Conservation (phyloP, 2,888 invertebrate genomes). For the Luperina testacea region DNA sequence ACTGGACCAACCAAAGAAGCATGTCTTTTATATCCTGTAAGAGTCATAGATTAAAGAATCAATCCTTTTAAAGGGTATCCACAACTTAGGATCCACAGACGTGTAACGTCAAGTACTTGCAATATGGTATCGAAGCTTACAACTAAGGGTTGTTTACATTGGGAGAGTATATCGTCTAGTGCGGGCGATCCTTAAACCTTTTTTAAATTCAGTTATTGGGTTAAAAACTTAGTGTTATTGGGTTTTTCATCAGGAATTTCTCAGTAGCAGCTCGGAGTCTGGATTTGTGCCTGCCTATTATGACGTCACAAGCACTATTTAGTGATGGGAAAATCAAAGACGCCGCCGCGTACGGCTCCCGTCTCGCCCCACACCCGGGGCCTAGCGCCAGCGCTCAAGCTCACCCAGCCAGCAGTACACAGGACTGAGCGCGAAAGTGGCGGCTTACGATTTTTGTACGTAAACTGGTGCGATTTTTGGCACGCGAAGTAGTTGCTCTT, state of each 20-base stretch:
- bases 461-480: too few species aligned
- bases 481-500: too few species aligned
- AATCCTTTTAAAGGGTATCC: constrained; percentile 12
- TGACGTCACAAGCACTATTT: too few species aligned
- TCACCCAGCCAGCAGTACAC: too few species aligned
- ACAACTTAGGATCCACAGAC: constrained; percentile 17
- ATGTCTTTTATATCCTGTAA: not conserved
- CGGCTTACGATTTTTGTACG: too few species aligned
- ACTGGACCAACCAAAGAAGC: not conserved
- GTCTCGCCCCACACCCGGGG: too few species aligned
- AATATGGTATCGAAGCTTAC: constrained; percentile 37
- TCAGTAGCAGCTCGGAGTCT: not conserved
- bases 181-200: not conserved
- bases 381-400: too few species aligned
- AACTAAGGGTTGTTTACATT: constrained; percentile 15
- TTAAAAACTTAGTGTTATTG: not conserved
- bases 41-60: constrained; percentile 18
- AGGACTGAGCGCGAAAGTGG: too few species aligned
- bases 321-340: too few species aligned
- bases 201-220: too few species aligned
- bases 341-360: too few species aligned
- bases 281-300: not conserved
- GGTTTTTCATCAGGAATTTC: not conserved
- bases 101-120: constrained; percentile 22
- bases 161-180: not conserved